Evolutionary conservation across 2,113 vertebrate species (phyloP).

Genomic region (Onychostruthus taczanowskii): DNA sequence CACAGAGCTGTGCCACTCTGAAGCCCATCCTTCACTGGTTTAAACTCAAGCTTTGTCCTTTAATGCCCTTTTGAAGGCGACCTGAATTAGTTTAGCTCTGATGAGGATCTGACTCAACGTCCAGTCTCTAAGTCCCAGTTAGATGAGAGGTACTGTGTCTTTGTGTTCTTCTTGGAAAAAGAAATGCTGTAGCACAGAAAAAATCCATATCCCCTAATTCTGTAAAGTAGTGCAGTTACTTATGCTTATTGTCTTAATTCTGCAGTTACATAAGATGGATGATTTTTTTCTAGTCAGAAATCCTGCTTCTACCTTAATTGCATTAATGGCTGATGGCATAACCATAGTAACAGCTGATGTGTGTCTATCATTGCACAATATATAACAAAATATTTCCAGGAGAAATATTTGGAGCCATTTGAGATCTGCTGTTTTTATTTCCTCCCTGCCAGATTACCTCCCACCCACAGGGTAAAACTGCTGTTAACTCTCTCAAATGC

Average conservation of each 20-base stretch:
- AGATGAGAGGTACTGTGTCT: not conserved
- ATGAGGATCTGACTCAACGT: not conserved
- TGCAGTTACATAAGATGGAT: constrained; percentile 39
- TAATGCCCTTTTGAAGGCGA: not conserved
- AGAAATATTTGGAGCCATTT: not conserved
- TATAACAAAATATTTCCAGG: not conserved
- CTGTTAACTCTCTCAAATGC: constrained; percentile 82
- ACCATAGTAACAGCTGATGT: constrained; percentile 39
- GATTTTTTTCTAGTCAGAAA: constrained; percentile 32
- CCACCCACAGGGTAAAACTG: constrained; percentile 76
- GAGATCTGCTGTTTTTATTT: not conserved
- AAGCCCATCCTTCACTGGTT: not conserved
- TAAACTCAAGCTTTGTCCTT: not conserved
- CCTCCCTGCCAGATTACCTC: constrained; percentile 72
- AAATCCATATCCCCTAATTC: not conserved
- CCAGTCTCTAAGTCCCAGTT: not conserved
- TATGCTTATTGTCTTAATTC: constrained; percentile 4
- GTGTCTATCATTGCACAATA: constrained; percentile 4
- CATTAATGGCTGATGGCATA: constrained; percentile 46
- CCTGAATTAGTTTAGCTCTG: not conserved
- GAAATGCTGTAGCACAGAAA: not conserved
- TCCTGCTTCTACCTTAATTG: constrained; percentile 33
- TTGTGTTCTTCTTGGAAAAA: constrained; percentile 16
- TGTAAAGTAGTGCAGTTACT: not conserved
- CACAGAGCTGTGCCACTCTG: not conserved